Percentiles rank a stretch among this genome's conserved stretches.
Evolutionary conservation across 2,888 invertebrate genomes (phyloP).

Genomic region (Dicranocentrus wangi): DNA sequence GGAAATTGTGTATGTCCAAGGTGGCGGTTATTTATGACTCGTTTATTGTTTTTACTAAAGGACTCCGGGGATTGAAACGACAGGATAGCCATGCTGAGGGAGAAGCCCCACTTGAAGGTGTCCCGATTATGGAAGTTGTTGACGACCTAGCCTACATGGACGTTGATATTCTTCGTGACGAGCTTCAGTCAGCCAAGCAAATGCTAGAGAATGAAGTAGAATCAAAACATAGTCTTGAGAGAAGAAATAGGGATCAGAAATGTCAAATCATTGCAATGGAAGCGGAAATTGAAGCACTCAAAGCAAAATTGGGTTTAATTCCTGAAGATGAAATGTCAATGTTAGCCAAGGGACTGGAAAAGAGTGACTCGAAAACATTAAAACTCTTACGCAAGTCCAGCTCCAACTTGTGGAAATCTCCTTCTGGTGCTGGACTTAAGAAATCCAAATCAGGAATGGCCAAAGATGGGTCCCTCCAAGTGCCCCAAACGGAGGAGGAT

Average conservation of each 20-base stretch:
- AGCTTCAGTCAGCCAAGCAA: conserved; percentile 93
- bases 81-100: conserved; percentile 74
- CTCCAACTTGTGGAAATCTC: conserved; percentile 72
- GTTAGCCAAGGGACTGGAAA: conserved; percentile 60
- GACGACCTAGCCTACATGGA: conserved; percentile 83
- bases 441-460: conserved; percentile 71
- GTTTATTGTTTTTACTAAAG: neutral
- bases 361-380: conserved; percentile 67
- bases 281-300: conserved; percentile 69
- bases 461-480: conserved; percentile 41
- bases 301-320: conserved; percentile 70
- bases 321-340: conserved; percentile 70
- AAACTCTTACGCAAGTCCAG: conserved; percentile 69
- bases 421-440: conserved; percentile 70
- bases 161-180: conserved; percentile 91
- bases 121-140: conserved; percentile 74
- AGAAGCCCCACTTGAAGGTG: conserved; percentile 66
- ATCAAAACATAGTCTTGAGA: conserved; percentile 87
- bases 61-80: conserved; percentile 49
- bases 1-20: neutral
- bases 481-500: conserved; percentile 79
- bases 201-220: conserved; percentile 89
- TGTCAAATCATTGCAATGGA: conserved; percentile 73
- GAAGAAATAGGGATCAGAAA: conserved; percentile 87
- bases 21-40: neutral